Conservation (phyloP, 2,113 vertebrate genomes). For the Melozone crissalis region DNA sequence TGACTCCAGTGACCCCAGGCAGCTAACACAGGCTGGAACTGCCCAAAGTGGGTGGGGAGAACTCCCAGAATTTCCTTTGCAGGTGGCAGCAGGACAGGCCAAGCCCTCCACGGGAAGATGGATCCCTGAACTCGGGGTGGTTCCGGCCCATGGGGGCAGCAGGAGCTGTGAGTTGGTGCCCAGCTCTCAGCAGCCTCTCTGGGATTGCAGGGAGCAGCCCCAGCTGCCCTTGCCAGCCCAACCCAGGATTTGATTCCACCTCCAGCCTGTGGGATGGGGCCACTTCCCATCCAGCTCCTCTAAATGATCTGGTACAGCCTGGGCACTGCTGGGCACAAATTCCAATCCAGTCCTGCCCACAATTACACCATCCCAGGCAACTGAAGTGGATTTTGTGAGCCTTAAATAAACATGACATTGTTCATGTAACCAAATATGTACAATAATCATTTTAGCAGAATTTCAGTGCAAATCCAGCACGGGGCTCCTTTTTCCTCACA, state of each 20-base stretch:
- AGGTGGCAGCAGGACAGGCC: background rate
- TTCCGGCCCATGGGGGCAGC: background rate
- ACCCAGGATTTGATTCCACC: background rate
- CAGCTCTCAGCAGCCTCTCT: background rate
- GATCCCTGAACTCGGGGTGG: background rate
- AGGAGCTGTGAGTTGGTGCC: slow-evolving; percentile 17
- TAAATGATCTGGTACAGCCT: slow-evolving; percentile 32
- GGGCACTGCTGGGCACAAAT: slow-evolving; percentile 36
- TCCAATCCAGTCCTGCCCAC: slow-evolving; percentile 48
- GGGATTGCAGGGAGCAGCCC: background rate
- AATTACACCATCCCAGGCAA: slow-evolving; percentile 40
- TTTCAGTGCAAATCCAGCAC: background rate
- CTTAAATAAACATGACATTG: background rate
- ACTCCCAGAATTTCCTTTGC: background rate
- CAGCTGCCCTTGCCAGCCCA: background rate
- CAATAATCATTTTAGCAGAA: background rate
- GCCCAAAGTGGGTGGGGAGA: background rate
- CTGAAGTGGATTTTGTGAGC: background rate
- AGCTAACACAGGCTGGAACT: background rate
- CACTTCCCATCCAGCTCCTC: slow-evolving; percentile 27
- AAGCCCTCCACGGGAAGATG: background rate
- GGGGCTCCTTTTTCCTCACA: background rate
- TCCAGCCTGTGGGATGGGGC: slow-evolving; percentile 16
- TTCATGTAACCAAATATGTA: background rate
- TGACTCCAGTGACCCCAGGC: background rate